Base-by-base conservation (phyloP, 2,113 vertebrate species). In the Gadus macrocephalus region DNA sequence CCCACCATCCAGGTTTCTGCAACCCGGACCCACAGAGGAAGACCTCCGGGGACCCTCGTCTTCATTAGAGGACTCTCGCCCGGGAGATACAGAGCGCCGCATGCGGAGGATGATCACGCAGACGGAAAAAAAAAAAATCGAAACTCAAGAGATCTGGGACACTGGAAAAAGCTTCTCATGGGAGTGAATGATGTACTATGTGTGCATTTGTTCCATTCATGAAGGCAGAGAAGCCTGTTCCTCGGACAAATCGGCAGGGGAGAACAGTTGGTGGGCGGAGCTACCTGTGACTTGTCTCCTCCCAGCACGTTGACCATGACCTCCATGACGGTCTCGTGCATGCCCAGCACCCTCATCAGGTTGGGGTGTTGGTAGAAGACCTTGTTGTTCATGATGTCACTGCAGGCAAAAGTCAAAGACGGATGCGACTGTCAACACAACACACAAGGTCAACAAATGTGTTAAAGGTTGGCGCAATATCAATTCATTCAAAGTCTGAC, bases 361-460 rank as follows among this genome's bases (percentile, higher is more conserved):
- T 99, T 99, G 25, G 97, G 97, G 78, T 99, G 97, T 81, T 99
- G 97, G 91, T 99, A 99, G 90, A 99, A 99, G 12, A 99, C 96
- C 76, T 98, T 98, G 87, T 99, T 99, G 91, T 98, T 99, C 96
- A 99, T 99, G 85, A 99, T 99, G 85, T 99, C 95, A 56, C 97
- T 99, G 82, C 31, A 86, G 68, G 64, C 62, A 28, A 59, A 73
- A 2, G 6, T 12, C 8, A 49, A 49, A 49, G 42, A 49, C 42
- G 42, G 42, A 9, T 49, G 42, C 8, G 11, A 11, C 42, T 6
- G 31, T 35, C 31, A 49, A 49, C 42, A 49, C 42, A 49, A 49
- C 42, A 49, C 31, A 49, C 42, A 49, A 49, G 9, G 42, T 9
- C 8, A 49, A 49, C 9, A 49, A 9, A 49, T 12, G 12, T 4